A percentile compares a stretch with the other conserved stretches of the same genome.
phyloP scores from a whole-genome alignment of 2,797 vertebrate genomes.

The Enteromius unitaeniatus region DNA sequence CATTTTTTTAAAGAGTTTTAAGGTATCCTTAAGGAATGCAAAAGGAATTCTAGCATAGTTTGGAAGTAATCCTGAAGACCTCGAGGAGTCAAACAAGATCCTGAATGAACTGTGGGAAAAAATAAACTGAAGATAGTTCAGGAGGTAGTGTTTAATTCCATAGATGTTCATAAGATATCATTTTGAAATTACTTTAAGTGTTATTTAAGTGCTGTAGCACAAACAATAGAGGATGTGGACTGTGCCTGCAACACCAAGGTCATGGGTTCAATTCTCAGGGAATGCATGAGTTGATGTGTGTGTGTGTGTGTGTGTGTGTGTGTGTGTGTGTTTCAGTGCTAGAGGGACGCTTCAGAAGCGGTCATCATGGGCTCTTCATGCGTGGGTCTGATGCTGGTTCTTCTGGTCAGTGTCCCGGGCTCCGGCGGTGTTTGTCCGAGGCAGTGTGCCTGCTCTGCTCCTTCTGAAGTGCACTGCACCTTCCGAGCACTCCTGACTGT shows the following conservation, averaged over 20 bases:
- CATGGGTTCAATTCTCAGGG: not conserved
- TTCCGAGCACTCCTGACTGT: slow-evolving; percentile 87
- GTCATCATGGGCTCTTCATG: not conserved
- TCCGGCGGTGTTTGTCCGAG: slow-evolving; percentile 79
- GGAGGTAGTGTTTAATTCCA: not conserved
- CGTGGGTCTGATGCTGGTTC: slow-evolving; percentile 64
- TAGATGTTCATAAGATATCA: too few relatives aligned
- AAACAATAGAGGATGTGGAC: not conserved
- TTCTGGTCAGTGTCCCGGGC: slow-evolving; percentile 64
- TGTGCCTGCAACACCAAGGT: not conserved
- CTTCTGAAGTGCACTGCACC: slow-evolving; percentile 94
- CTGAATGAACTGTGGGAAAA: not conserved
- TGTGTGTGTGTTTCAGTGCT: slow-evolving; percentile 1
- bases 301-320: not conserved
- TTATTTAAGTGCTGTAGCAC: not conserved
- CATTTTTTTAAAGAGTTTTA: too few relatives aligned
- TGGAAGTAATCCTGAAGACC: not conserved
- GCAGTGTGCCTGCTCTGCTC: slow-evolving; percentile 90
- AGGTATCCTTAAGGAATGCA: not conserved
- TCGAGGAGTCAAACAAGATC: not conserved
- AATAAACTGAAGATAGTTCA: not conserved
- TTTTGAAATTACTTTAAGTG: not conserved
- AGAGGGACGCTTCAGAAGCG: not conserved
- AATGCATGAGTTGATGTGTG: not conserved
- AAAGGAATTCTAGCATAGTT: not conserved